Percentiles rank a stretch among this genome's conserved stretches.
These are phyloP conservation scores for Trogon melanurus DNA, from an alignment of 2,113 vertebrate genomes.

Conservation along the genomic window DNA sequence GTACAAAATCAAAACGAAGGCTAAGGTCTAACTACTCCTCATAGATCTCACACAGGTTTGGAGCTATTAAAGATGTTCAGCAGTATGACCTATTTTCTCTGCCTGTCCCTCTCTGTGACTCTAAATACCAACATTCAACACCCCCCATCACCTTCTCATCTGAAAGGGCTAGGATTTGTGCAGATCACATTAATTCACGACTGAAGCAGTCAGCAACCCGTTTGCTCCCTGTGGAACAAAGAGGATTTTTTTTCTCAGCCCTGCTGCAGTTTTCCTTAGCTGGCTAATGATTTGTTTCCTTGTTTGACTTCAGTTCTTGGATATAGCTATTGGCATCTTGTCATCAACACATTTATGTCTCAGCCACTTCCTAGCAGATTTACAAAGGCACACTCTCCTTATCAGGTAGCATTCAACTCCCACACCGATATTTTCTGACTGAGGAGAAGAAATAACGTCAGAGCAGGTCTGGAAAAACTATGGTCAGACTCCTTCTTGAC, in stretches of 20 bases:
- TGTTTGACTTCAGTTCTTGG: background rate
- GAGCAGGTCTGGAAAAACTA: background rate
- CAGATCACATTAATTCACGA: background rate
- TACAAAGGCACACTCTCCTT: background rate
- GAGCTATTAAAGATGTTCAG: background rate
- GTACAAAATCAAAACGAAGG: background rate
- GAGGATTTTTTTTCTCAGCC: background rate
- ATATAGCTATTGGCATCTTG: background rate
- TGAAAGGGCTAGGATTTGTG: background rate
- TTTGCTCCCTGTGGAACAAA: background rate
- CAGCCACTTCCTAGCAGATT: background rate
- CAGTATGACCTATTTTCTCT: background rate
- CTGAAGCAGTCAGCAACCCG: background rate
- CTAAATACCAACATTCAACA: background rate
- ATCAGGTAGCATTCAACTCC: background rate
- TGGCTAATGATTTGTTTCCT: background rate
- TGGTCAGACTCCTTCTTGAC: background rate
- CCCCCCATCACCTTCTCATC: background rate
- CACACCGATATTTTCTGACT: accelerated
- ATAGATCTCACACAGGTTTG: background rate
- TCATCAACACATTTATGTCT: background rate
- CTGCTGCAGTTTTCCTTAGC: background rate
- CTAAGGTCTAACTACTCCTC: background rate
- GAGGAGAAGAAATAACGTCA: background rate
- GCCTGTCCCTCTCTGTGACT: accelerated